These are phyloP conservation scores for Epirrhoe alternata DNA, from an alignment of 2,888 invertebrate species.

Conservation along the genomic window DNA sequence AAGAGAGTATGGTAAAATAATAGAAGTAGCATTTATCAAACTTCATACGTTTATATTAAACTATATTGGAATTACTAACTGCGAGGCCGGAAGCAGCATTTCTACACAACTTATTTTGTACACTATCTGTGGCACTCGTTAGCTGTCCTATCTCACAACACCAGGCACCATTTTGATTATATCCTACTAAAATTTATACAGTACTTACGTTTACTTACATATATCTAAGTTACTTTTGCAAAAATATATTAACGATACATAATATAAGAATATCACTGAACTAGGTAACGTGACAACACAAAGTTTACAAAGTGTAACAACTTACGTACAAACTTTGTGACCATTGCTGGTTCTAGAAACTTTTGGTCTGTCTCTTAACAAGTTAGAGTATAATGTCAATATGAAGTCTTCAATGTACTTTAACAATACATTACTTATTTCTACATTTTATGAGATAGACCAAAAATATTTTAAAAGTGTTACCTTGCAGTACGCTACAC, in stretches of 20 bases:
- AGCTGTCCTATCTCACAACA: slow-evolving; percentile 10
- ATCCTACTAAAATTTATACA: not conserved
- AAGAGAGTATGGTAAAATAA: too few species aligned
- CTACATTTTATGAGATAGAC: too few species aligned
- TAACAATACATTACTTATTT: too few species aligned
- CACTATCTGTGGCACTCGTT: not conserved
- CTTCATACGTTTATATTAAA: not conserved
- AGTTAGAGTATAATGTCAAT: too few species aligned
- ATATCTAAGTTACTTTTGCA: not conserved
- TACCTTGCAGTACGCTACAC: not conserved
- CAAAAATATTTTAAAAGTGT: not conserved
- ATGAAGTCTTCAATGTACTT: too few species aligned
- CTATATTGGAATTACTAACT: not conserved
- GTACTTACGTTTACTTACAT: not conserved
- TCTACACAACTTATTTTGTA: not conserved
- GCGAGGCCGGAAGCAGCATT: not conserved
- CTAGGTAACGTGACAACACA: too few species aligned
- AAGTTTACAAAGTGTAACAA: too few species aligned
- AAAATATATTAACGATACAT: too few species aligned
- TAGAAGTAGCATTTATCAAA: not conserved
- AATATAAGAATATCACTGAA: too few species aligned
- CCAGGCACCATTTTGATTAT: slow-evolving; percentile 16
- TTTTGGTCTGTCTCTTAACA: too few species aligned
- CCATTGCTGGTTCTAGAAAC: too few species aligned
- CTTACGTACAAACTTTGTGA: too few species aligned